Evolutionary conservation across 2,113 vertebrate species (phyloP).

Genomic region (Pitta sordida): DNA sequence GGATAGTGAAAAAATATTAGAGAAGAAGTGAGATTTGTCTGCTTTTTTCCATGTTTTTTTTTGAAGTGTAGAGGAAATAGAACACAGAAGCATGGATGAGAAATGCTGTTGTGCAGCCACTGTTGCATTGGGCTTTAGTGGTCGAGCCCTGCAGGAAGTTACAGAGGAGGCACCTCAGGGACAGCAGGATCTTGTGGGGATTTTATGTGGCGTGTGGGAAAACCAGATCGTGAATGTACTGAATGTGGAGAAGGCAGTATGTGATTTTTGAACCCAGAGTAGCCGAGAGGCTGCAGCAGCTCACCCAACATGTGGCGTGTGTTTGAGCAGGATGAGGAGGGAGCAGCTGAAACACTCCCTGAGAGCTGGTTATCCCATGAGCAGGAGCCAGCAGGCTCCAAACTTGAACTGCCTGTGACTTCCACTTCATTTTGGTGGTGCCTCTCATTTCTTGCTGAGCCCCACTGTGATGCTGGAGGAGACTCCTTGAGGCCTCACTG

Average conservation of each 20-base stretch:
- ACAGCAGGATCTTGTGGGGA: not conserved
- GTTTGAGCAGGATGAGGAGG: not conserved
- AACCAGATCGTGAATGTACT: fast-evolving
- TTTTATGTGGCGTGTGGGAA: not conserved
- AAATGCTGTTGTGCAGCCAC: not conserved
- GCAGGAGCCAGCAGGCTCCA: not conserved
- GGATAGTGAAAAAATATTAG: not conserved
- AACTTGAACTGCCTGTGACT: not conserved
- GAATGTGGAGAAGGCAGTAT: fast-evolving
- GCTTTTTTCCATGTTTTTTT: not conserved
- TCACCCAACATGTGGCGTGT: not conserved
- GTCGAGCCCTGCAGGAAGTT: fast-evolving
- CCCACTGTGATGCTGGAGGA: fast-evolving
- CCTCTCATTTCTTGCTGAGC: not conserved
- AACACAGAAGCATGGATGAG: not conserved
- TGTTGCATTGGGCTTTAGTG: not conserved
- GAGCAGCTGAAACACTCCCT: fast-evolving
- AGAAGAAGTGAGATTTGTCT: not conserved
- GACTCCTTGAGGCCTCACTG: fast-evolving
- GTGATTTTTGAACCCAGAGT: not conserved
- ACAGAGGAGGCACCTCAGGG: not conserved
- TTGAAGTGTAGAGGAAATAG: not conserved
- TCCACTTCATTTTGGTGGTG: not conserved
- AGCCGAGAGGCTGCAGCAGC: not conserved
- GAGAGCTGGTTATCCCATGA: not conserved